Evolutionary conservation across 2,113 vertebrate genomes (phyloP).

Genomic region (Psittacus erithacus): DNA sequence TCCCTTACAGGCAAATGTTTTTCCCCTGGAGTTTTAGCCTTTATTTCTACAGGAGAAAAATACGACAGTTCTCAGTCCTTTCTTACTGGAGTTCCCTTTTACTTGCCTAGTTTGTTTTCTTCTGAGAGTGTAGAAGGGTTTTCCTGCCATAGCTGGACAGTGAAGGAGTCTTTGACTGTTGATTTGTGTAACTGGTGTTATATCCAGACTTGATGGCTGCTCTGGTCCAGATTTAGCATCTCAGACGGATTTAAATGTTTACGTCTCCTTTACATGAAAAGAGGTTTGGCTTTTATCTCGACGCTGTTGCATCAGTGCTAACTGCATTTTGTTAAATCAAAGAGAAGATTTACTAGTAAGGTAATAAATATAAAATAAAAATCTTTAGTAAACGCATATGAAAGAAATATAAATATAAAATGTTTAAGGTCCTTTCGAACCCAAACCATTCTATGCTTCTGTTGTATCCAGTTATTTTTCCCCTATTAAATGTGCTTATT

Average conservation of each 20-base stretch:
- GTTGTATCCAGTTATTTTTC: not conserved
- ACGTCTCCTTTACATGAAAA: not conserved
- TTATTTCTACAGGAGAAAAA: not conserved
- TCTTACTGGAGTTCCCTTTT: not conserved
- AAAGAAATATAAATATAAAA: not conserved
- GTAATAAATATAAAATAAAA: not conserved
- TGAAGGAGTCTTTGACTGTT: not conserved
- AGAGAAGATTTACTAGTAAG: not conserved
- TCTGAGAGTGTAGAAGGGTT: not conserved
- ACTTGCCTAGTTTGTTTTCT: not conserved
- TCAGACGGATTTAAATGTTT: not conserved
- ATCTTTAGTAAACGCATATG: not conserved
- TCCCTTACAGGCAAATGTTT: not conserved
- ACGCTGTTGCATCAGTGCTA: not conserved
- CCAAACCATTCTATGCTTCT: not conserved
- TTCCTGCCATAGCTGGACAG: not conserved
- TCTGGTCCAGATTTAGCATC: not conserved
- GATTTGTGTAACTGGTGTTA: not conserved
- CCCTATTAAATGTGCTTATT: not conserved
- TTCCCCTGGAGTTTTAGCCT: not conserved
- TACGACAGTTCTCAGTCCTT: not conserved
- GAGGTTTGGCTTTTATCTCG: not conserved
- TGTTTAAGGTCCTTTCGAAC: not conserved
- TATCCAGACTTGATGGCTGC: fast-evolving
- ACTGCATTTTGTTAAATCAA: not conserved